These are phyloP conservation scores for Heliconius melpomene DNA, from an alignment of 1,140 invertebrate species.

Conservation along the genomic window DNA sequence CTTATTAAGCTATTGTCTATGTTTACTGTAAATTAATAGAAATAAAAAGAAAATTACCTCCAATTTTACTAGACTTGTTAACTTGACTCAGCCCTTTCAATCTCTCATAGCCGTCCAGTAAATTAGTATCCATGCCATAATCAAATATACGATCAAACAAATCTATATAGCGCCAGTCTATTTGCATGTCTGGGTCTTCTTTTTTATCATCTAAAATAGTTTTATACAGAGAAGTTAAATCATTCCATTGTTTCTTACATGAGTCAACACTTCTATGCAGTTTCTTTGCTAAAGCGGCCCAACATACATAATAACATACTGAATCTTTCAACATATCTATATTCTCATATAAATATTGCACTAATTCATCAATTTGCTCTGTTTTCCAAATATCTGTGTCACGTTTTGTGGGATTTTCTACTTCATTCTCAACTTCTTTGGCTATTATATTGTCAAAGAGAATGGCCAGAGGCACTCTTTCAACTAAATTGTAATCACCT, in stretches of 20 bases:
- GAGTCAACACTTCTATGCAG: conserved; percentile 43
- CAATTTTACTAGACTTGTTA: conserved; percentile 46
- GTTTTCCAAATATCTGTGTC: conserved; percentile 49
- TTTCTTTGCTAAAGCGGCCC: conserved; percentile 55
- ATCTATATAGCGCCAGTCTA: conserved; percentile 74
- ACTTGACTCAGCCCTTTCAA: conserved; percentile 36
- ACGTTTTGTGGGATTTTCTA: conserved; percentile 40
- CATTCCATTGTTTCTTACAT: conserved; percentile 64
- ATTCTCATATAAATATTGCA: conserved; percentile 70
- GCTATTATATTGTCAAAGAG: conserved; percentile 70
- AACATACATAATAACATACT: conserved; percentile 69
- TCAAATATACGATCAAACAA: conserved; percentile 75
- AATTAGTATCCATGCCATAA: conserved; percentile 67
- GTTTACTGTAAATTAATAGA: not conserved
- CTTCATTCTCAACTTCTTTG: conserved; percentile 55
- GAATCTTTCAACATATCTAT: conserved; percentile 67
- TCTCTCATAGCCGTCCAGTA: conserved; percentile 62
- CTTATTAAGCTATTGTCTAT: no score
- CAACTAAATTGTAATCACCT: conserved; percentile 54
- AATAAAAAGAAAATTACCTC: conserved; percentile 45
- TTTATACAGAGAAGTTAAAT: conserved; percentile 58
- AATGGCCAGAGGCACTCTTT: conserved; percentile 57
- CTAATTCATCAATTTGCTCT: conserved; percentile 61
- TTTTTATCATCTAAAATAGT: conserved; percentile 69
- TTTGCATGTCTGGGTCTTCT: conserved; percentile 70